phyloP scores from a whole-genome alignment of 2,113 vertebrate species.

The Urocynchramus pylzowi region DNA sequence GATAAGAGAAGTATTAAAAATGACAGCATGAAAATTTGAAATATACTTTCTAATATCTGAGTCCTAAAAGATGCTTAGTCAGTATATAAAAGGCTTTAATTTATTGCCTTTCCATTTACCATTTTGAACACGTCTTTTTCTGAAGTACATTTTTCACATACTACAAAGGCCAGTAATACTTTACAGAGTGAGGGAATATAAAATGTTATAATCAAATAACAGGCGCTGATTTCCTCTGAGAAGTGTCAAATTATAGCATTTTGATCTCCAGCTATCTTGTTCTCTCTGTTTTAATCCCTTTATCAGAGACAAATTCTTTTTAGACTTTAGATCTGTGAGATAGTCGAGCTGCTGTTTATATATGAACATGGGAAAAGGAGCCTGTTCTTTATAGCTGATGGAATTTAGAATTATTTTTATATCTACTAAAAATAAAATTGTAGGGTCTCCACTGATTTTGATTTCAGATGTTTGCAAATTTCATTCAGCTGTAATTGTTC shows the following conservation, averaged over 20 bases:
- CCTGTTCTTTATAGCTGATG: neutral
- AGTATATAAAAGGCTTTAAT: neutral
- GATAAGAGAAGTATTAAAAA: neutral
- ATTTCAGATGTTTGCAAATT: neutral
- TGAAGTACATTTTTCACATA: neutral
- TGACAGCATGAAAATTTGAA: neutral
- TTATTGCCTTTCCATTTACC: slow-evolving; percentile 8
- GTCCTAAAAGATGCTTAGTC: neutral
- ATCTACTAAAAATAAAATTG: neutral
- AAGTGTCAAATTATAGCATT: neutral
- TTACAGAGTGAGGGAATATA: neutral
- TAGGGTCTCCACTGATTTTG: neutral
- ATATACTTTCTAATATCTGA: neutral
- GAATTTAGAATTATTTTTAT: neutral
- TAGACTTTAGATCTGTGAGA: neutral
- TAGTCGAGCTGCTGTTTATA: neutral
- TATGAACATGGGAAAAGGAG: neutral
- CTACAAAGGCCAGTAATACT: neutral
- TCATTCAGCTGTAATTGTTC: neutral
- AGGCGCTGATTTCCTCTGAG: neutral
- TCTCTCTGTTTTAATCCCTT: neutral
- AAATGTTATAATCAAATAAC: neutral
- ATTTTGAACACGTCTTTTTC: neutral
- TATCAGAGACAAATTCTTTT: neutral
- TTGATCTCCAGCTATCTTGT: neutral